Percentiles rank a stretch among this genome's conserved stretches.
Evolutionary conservation across 2,797 vertebrate genomes (phyloP).

Genomic region (Mormyrus hasselquistii): DNA sequence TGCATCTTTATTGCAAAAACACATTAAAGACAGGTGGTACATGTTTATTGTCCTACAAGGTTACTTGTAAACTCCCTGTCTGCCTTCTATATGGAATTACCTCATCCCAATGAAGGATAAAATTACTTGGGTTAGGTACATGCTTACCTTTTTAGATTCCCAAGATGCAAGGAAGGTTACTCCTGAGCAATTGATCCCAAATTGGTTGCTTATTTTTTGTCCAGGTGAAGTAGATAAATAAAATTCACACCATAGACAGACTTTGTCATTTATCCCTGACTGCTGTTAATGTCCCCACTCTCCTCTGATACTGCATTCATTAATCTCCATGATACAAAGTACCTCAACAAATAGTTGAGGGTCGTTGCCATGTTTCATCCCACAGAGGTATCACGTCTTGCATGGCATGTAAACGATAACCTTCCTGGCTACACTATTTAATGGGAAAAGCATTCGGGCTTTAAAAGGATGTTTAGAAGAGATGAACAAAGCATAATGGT

Average conservation of each 20-base stretch:
- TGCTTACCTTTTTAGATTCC: background rate
- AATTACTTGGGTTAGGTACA: background rate
- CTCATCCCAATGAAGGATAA: constrained; percentile 31
- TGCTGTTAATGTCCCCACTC: constrained; percentile 31
- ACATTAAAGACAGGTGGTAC: background rate
- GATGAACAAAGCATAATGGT: background rate
- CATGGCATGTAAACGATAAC: constrained; percentile 29
- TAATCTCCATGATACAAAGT: constrained; percentile 31
- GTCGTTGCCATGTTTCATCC: constrained; percentile 35
- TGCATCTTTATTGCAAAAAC: background rate
- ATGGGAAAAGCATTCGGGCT: background rate
- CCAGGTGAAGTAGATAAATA: constrained; percentile 38
- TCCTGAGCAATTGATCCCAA: constrained; percentile 27
- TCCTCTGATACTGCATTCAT: constrained; percentile 27
- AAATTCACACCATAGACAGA: constrained; percentile 32
- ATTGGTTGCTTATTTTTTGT: constrained; percentile 27
- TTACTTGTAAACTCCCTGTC: constrained; percentile 12
- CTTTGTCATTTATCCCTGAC: constrained; percentile 37
- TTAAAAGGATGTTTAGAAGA: background rate
- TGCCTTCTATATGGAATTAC: constrained; percentile 31
- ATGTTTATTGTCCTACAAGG: constrained; percentile 13
- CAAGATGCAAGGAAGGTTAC: constrained; percentile 19
- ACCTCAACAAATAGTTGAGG: constrained; percentile 12
- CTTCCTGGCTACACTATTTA: constrained; percentile 26
- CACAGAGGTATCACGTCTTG: constrained; percentile 19